A percentile compares a stretch with the other conserved stretches of the same genome.
These are phyloP conservation scores for Venturia canescens DNA, from an alignment of 1,140 invertebrate species.

Conservation along the genomic window DNA sequence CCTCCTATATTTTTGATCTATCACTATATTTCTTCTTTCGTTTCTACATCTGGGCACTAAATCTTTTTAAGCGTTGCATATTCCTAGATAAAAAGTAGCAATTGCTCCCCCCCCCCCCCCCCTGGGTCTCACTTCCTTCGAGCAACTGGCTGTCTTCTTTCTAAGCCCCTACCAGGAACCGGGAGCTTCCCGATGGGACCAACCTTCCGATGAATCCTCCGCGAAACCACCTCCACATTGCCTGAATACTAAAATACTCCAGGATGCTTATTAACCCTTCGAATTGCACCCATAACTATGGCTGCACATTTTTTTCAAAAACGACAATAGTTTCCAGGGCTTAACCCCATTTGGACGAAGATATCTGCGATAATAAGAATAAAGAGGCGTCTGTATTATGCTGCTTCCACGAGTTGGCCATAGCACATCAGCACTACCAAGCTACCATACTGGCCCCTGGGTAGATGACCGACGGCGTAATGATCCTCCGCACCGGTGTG, in stretches of 20 bases:
- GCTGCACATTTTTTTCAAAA: conserved; percentile 2
- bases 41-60: not conserved
- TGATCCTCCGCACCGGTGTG: not conserved
- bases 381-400: conserved; percentile 48
- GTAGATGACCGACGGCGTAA: conserved; percentile 28
- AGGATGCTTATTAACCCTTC: not conserved
- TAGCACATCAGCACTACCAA: not conserved
- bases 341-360: conserved; percentile 10
- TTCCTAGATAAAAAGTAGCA: not conserved
- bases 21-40: not conserved
- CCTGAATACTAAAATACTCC: too few species aligned
- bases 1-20: not conserved
- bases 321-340: conserved; percentile 19
- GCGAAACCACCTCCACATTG: too few species aligned
- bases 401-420: conserved; percentile 26
- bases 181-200: too few species aligned
- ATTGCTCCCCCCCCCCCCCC: too few species aligned
- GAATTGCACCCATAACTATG: not conserved
- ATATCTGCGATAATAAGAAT: conserved; percentile 55
- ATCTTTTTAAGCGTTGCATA: not conserved
- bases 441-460: conserved; percentile 41
- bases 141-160: too few species aligned
- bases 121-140: too few species aligned
- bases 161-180: too few species aligned
- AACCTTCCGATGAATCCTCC: too few species aligned